phyloP scores from a whole-genome alignment of 2,888 invertebrate species.

The Litoditis marina region DNA sequence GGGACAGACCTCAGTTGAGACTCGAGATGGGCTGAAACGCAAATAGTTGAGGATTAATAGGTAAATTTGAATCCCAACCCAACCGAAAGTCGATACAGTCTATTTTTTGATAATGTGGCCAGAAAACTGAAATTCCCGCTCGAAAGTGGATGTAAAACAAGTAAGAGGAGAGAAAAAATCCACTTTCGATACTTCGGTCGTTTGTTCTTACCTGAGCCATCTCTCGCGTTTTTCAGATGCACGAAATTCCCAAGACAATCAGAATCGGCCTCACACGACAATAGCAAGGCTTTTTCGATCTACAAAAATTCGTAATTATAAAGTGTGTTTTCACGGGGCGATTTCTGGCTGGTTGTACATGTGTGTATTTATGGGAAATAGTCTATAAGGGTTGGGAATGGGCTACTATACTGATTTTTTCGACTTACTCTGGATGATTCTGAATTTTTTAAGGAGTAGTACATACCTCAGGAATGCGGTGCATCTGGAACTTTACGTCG shows the following conservation, averaged over 20 bases:
- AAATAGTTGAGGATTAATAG: background rate
- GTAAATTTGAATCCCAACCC: too few relatives aligned
- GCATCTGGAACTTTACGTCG: conserved; percentile 16
- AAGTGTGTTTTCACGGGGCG: background rate
- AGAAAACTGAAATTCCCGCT: background rate
- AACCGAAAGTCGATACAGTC: too few relatives aligned
- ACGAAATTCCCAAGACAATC: conserved; percentile 8
- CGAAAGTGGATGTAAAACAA: background rate
- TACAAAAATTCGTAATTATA: background rate
- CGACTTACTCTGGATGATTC: too few relatives aligned
- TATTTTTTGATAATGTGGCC: background rate
- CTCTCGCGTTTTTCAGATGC: conserved; percentile 3
- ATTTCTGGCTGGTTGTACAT: too few relatives aligned
- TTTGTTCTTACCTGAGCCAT: conserved; percentile 10
- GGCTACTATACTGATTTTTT: too few relatives aligned
- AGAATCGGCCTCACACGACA: conserved; percentile 6
- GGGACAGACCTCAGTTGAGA: conserved; percentile 6
- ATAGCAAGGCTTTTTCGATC: conserved; percentile 3
- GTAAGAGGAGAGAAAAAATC: background rate
- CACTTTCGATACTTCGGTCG: background rate
- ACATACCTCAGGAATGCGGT: conserved; percentile 9
- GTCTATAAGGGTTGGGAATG: too few relatives aligned
- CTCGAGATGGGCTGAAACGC: conserved; percentile 13
- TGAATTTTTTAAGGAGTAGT: too few relatives aligned
- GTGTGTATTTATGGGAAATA: too few relatives aligned